phyloP scores from a whole-genome alignment of 2,797 vertebrate genomes.

The Borostomias antarcticus region DNA sequence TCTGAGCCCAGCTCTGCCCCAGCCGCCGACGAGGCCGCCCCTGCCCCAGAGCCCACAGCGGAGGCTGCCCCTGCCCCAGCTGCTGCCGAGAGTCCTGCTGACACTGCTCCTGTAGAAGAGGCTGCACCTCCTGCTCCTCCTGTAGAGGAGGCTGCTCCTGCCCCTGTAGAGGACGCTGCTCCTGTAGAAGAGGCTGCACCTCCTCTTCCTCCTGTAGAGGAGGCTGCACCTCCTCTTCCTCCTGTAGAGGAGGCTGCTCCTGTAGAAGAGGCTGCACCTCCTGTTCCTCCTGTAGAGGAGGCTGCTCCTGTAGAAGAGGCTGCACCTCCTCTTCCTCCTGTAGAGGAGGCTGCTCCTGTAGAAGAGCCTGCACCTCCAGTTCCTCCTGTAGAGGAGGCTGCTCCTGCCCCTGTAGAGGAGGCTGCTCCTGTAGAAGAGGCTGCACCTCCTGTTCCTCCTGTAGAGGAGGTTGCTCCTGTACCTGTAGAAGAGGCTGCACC shows the following conservation, averaged over 20 bases:
- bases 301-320: background rate
- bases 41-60: background rate
- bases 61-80: background rate
- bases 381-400: background rate
- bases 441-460: background rate
- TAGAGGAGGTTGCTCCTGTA: conserved; percentile 1
- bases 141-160: background rate
- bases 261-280: conserved; percentile 2
- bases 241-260: background rate
- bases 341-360: background rate
- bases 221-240: background rate
- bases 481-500: background rate
- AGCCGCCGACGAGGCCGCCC: background rate
- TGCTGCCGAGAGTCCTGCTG: too few relatives aligned
- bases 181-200: background rate
- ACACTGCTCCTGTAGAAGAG: background rate
- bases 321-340: background rate
- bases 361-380: too few relatives aligned
- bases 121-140: too few relatives aligned
- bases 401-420: conserved; percentile 8
- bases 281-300: background rate
- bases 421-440: conserved; percentile 1
- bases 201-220: background rate
- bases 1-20: conserved; percentile 7
- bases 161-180: background rate